These are phyloP conservation scores for Calameuta idolon DNA, from an alignment of 2,888 invertebrate species.

Conservation along the genomic window DNA sequence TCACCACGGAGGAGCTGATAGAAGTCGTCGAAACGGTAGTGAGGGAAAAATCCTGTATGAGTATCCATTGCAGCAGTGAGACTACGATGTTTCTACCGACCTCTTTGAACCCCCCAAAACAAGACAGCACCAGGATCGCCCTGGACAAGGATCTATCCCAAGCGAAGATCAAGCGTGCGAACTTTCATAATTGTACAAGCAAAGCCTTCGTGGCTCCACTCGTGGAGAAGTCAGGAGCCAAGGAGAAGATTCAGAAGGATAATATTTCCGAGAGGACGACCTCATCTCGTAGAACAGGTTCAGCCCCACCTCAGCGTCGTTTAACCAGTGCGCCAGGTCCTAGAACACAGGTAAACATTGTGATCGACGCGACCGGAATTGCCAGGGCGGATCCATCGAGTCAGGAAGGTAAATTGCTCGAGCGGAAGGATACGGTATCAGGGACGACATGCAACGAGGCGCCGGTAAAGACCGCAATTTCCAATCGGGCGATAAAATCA, in stretches of 20 bases:
- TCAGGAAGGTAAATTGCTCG: conserved; percentile 19
- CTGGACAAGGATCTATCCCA: conserved; percentile 12
- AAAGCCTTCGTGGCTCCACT: conserved; percentile 52
- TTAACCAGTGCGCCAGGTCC: conserved; percentile 26
- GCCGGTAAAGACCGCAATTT: conserved; percentile 26
- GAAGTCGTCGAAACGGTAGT: neutral
- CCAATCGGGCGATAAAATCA: conserved; percentile 51
- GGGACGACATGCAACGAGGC: conserved; percentile 19
- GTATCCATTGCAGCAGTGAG: conserved; percentile 31
- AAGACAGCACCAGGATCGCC: neutral
- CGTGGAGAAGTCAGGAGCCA: conserved; percentile 24
- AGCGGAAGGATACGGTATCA: conserved; percentile 23
- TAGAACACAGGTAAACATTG: conserved; percentile 51
- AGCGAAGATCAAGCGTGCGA: conserved; percentile 51
- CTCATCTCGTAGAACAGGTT: conserved; percentile 46
- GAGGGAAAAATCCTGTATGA: conserved; percentile 35
- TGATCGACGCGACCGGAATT: conserved; percentile 48
- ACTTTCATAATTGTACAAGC: conserved; percentile 53
- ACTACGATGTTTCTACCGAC: neutral
- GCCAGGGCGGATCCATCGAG: conserved; percentile 3
- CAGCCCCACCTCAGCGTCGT: conserved; percentile 54
- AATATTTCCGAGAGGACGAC: conserved; percentile 10
- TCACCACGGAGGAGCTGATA: neutral
- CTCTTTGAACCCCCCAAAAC: neutral
- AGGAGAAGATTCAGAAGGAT: conserved; percentile 14